Evolutionary conservation across 1,140 invertebrate genomes (phyloP), one percentile per base, ranked within the genome.

Genomic region (Heliconius nattereri): DNA sequence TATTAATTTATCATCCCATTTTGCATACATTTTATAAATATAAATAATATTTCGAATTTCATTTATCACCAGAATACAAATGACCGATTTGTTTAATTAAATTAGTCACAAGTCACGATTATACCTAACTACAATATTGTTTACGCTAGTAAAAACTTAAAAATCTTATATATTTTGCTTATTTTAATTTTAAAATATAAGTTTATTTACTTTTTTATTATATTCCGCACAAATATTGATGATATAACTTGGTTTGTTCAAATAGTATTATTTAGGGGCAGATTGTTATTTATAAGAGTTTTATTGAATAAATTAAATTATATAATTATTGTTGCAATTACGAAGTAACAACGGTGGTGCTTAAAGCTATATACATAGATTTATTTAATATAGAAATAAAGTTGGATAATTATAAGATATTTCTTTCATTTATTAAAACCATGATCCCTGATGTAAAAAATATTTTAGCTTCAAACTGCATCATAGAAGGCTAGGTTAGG

Each of bases 211-310:
- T 16, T 45, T 16, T 52, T 52, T 52, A 20, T 52, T 29, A 26
- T 37, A 37, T n/a, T 16, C 0, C 71, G 71, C 71, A 37, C 71
- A 72, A 45, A 70, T 71, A 37, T 13, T 76, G 60, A 71, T 29
- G 35, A 45, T 71, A 71, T 76, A 71, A 71, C 26, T 40, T 1
- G 75, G 19, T 57, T 32, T 20, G 40, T 70, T 66, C 54, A 32
- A 73, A 78, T 78, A 76, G 74, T 79, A 79, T 76, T 76, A 79
- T 35, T 75, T 79, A 79, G 77, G 72, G 71, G 75, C 76, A 76
- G 66, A 49, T 79, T 91, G 86, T 90, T 90, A 89, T 85, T 85
- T 85, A 79, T 89, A 84, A 90, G 81, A 87, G 80, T 78, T 90
- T 88, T 88, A 86, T 82, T 81, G 75, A 85, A 83, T 72, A 57